These are phyloP conservation scores for Nothocercus nigrocapillus DNA, from an alignment of 2,113 vertebrate species.

Conservation along the genomic window DNA sequence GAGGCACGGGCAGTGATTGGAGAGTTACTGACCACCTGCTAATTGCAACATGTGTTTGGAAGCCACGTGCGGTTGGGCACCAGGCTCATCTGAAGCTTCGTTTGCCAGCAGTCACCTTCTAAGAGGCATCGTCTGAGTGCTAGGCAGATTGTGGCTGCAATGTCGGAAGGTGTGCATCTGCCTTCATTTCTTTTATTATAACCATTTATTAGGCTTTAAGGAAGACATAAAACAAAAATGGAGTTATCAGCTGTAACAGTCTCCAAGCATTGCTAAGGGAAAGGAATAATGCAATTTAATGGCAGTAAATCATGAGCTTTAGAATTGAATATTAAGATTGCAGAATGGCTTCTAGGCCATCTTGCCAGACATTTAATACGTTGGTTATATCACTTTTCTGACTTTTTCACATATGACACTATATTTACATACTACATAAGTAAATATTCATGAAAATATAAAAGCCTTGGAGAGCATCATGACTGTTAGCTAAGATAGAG, in stretches of 20 bases:
- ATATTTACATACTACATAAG: background rate
- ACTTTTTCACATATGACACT: background rate
- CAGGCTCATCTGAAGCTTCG: background rate
- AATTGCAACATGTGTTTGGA: background rate
- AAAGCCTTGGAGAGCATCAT: background rate
- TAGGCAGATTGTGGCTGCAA: background rate
- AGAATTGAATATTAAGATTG: background rate
- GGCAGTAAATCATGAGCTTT: background rate
- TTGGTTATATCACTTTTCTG: constrained; percentile 9
- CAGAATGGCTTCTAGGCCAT: background rate
- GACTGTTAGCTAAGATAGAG: background rate
- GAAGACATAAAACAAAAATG: background rate
- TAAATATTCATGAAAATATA: background rate
- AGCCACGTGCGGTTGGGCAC: background rate
- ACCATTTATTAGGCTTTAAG: background rate
- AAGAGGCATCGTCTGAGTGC: background rate
- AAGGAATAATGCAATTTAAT: background rate
- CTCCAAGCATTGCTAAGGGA: background rate
- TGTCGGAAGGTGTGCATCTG: background rate
- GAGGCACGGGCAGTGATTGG: background rate
- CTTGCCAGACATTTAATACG: background rate
- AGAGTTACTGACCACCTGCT: background rate
- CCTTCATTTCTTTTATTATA: background rate
- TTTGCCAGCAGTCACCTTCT: background rate
- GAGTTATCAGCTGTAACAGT: background rate